Percentiles rank a stretch among this genome's conserved stretches.
phyloP scores from a whole-genome alignment of 2,888 invertebrate genomes.

The Drymonia ruficornis region DNA sequence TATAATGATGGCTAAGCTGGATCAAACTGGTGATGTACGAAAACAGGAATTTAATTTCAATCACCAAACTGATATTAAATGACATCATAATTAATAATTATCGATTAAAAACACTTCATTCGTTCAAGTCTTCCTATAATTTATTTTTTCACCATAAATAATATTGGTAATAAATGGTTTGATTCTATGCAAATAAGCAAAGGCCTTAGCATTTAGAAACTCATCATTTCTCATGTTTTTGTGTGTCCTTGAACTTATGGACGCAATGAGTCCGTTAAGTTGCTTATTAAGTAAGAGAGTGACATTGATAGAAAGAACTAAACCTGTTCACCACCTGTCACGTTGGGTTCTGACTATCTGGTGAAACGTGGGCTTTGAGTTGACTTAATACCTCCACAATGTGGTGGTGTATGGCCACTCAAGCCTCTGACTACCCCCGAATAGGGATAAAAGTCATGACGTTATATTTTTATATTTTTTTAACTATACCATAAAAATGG shows the following conservation, averaged over 20 bases:
- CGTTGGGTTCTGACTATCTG: too few species aligned
- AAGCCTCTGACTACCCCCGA: too few species aligned
- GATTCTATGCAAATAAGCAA: conserved; percentile 30
- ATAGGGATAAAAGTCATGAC: too few species aligned
- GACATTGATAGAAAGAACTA: not conserved
- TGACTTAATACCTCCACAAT: too few species aligned
- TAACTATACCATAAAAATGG: too few species aligned
- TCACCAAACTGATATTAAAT: not conserved
- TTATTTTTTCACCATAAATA: conserved; percentile 10
- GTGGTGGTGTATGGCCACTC: too few species aligned
- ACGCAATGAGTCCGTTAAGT: not conserved
- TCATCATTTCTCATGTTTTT: conserved; percentile 23
- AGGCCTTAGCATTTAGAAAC: conserved; percentile 29
- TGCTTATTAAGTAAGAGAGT: not conserved
- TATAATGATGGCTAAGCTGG: too few species aligned
- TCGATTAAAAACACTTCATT: not conserved
- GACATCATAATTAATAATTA: not conserved
- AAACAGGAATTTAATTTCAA: too few species aligned
- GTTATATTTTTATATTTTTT: too few species aligned
- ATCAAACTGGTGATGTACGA: too few species aligned
- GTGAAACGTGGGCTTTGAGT: too few species aligned
- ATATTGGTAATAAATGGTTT: conserved; percentile 11
- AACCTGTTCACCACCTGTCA: too few species aligned
- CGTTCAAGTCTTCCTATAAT: not conserved
- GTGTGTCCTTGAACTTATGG: conserved; percentile 23